Evolutionary conservation across 2,888 invertebrate genomes (phyloP).

Genomic region (Tipula unca): DNA sequence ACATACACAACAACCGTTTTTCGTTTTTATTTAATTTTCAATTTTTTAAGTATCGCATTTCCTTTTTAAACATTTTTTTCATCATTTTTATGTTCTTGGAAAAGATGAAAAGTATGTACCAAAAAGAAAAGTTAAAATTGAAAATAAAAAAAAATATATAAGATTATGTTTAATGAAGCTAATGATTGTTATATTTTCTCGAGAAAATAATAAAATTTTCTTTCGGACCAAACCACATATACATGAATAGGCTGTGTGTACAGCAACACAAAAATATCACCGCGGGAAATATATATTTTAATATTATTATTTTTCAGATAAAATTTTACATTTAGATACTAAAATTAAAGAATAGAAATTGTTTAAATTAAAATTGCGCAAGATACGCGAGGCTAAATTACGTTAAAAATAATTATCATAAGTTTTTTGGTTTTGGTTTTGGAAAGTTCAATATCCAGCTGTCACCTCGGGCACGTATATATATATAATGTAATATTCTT

Average conservation of each 20-base stretch:
- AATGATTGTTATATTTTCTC: background rate
- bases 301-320: background rate
- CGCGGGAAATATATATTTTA: background rate
- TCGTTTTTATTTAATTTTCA: background rate
- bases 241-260: background rate
- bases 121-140: background rate
- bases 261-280: background rate
- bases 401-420: background rate
- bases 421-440: background rate
- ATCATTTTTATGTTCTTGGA: background rate
- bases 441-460: background rate
- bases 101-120: background rate
- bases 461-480: background rate
- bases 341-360: background rate
- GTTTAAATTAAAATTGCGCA: background rate
- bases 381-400: background rate
- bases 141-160: background rate
- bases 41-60: slow-evolving; percentile 14
- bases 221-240: background rate
- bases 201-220: background rate
- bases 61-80: background rate
- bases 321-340: background rate
- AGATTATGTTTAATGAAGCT: slow-evolving; percentile 14
- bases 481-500: background rate
- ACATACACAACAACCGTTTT: background rate